A percentile compares a stretch with the other conserved stretches of the same genome.
Conservation (phyloP, 1,140 invertebrate genomes). For the Dryas iulia region DNA sequence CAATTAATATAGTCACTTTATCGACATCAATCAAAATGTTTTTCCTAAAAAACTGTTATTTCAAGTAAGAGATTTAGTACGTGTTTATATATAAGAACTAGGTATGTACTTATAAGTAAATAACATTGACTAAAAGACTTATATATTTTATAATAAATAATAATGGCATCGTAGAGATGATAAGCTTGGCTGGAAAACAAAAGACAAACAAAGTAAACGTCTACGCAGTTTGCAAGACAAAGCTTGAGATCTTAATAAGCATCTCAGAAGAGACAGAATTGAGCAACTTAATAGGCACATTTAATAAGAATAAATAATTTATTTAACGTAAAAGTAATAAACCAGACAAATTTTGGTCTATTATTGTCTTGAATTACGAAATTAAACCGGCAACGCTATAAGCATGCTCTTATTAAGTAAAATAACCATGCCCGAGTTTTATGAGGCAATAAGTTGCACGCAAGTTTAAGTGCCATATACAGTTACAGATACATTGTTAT, state of each 20-base stretch:
- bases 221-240: slow-evolving; percentile 26
- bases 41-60: neutral
- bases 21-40: slow-evolving; percentile 8
- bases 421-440: slow-evolving; percentile 60
- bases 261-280: slow-evolving; percentile 40
- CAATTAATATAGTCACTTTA: slow-evolving; percentile 35
- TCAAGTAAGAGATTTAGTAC: neutral
- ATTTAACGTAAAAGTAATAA: slow-evolving; percentile 39
- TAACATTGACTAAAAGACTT: neutral
- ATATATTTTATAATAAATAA: neutral
- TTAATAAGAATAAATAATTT: slow-evolving; percentile 43
- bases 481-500: slow-evolving; percentile 34
- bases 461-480: slow-evolving; percentile 27
- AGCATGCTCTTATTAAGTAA: slow-evolving; percentile 53
- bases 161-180: neutral
- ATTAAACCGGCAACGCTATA: slow-evolving; percentile 42
- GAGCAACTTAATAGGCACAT: slow-evolving; percentile 36
- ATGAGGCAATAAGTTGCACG: slow-evolving; percentile 60
- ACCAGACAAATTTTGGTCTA: slow-evolving; percentile 23
- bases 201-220: slow-evolving; percentile 18
- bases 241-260: slow-evolving; percentile 25
- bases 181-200: slow-evolving; percentile 17
- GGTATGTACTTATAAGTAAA: neutral
- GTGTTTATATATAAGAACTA: neutral
- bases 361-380: slow-evolving; percentile 45